These are phyloP conservation scores for Alouatta palliata DNA, from an alignment of 2,113 vertebrate species.

Conservation along the genomic window DNA sequence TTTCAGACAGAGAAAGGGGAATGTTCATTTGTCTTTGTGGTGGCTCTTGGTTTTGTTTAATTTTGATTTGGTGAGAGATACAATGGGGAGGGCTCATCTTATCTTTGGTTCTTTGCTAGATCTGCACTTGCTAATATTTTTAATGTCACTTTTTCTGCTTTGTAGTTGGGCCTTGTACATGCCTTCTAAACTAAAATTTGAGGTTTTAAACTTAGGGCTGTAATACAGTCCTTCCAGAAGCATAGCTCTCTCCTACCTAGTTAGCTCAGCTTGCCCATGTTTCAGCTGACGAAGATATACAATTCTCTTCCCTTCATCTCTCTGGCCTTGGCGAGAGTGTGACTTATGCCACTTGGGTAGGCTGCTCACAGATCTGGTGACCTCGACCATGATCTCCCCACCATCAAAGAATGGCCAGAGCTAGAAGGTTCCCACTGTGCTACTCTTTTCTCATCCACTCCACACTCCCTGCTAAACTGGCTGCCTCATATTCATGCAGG, in stretches of 20 bases:
- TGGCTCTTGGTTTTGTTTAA: neutral
- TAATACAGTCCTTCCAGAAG: neutral
- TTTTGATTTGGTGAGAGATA: neutral
- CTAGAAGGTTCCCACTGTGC: neutral
- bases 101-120: neutral
- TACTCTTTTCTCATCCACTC: neutral
- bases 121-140: neutral
- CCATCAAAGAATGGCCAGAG: neutral
- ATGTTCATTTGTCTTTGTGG: neutral
- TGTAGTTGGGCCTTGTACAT: neutral
- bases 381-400: neutral
- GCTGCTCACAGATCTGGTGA: neutral
- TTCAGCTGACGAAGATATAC: neutral
- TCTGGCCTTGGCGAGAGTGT: neutral
- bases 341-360: neutral
- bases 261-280: neutral
- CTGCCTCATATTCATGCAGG: too few relatives aligned
- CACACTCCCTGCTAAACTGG: neutral
- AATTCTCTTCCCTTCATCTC: neutral
- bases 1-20: neutral
- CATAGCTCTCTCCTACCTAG: neutral
- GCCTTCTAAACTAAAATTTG: neutral
- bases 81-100: neutral
- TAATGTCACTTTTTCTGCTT: neutral
- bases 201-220: neutral